Percentiles rank a stretch among this genome's conserved stretches.
Conservation (phyloP, 2,888 invertebrate species). For the Junonia oenone region DNA sequence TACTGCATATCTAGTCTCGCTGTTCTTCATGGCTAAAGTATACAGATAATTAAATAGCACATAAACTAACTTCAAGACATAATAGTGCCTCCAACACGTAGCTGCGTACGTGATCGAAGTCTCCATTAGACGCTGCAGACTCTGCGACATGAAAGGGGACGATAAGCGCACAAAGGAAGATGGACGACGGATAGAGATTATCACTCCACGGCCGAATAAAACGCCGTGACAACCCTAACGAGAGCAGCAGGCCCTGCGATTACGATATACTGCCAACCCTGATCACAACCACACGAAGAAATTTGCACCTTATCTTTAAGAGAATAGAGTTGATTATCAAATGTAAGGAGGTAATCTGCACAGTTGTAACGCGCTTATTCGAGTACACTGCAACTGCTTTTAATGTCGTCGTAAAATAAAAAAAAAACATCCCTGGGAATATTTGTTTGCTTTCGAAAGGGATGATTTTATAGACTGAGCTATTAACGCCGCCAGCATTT, state of each 20-base stretch:
- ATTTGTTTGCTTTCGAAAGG: conserved; percentile 7
- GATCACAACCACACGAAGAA: background rate
- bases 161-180: conserved; percentile 18
- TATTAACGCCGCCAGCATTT: background rate
- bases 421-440: conserved; percentile 6
- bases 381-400: conserved; percentile 2
- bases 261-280: background rate
- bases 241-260: conserved; percentile 9
- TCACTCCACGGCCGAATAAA: conserved; percentile 13
- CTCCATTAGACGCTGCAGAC: background rate
- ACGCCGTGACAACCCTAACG: conserved; percentile 17
- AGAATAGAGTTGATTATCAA: background rate
- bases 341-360: background rate
- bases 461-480: conserved; percentile 5
- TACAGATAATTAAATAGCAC: background rate
- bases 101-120: background rate
- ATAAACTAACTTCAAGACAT: background rate
- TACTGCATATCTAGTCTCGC: background rate
- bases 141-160: conserved; percentile 4
- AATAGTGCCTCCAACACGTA: background rate
- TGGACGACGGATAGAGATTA: conserved; percentile 17
- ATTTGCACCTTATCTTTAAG: background rate
- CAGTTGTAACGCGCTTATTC: conserved; percentile 2
- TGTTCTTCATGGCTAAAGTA: background rate
- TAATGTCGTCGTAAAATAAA: conserved; percentile 4